Evolutionary conservation across 2,888 invertebrate species (phyloP).

Genomic region (Disparrhopalites patrizii): DNA sequence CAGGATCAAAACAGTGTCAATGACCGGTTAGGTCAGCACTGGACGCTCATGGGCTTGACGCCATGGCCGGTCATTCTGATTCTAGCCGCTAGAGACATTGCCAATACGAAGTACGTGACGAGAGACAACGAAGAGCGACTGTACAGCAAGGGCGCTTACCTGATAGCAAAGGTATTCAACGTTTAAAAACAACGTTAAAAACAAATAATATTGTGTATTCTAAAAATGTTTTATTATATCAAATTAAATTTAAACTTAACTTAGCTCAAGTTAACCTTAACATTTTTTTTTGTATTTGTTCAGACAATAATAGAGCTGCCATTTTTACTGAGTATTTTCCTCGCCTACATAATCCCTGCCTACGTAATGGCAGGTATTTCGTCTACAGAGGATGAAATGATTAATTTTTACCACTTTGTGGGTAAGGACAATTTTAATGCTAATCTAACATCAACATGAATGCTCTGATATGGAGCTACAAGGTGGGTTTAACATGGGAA

Average conservation of each 20-base stretch:
- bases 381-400: constrained; percentile 50
- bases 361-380: constrained; percentile 84
- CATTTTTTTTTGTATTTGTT: constrained; percentile 41
- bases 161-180: constrained; percentile 75
- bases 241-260: background rate
- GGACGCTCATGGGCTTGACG: constrained; percentile 71
- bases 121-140: constrained; percentile 75
- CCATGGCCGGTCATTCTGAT: constrained; percentile 73
- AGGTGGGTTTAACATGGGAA: background rate
- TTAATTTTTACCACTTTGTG: constrained; percentile 50
- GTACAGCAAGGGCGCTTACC: constrained; percentile 73
- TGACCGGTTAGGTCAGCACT: constrained; percentile 76
- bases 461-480: background rate
- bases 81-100: constrained; percentile 55
- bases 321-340: constrained; percentile 72
- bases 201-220: too few relatives aligned
- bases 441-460: background rate
- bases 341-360: constrained; percentile 80
- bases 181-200: too few relatives aligned
- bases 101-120: constrained; percentile 61
- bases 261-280: too few relatives aligned
- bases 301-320: constrained; percentile 75
- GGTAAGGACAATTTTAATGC: constrained; percentile 40
- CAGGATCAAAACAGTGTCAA: constrained; percentile 51
- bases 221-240: background rate